Conservation (phyloP, 2,888 invertebrate genomes). For the Drosophila mimica region DNA sequence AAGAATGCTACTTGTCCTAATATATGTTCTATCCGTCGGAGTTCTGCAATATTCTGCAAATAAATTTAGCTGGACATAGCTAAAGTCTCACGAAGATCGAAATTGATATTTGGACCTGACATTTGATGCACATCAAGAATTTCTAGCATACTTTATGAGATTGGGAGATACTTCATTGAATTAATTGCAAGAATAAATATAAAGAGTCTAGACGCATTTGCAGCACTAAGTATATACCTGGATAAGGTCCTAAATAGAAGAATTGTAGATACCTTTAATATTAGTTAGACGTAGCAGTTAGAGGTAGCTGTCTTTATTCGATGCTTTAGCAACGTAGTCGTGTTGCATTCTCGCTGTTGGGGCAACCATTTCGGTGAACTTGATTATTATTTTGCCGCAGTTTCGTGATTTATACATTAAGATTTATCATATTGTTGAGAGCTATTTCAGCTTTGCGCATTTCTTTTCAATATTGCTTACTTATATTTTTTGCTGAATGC, state of each 20-base stretch:
- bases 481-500: slow-evolving; percentile 6
- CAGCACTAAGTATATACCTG: no score
- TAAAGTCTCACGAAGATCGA: neutral
- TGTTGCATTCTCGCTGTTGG: no score
- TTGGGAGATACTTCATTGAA: neutral
- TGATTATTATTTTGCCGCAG: no score
- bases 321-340: no score
- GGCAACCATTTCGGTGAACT: no score
- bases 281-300: no score
- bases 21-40: neutral
- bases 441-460: slow-evolving; percentile 22
- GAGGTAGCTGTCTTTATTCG: no score
- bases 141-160: neutral
- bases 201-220: neutral
- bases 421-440: slow-evolving; percentile 9
- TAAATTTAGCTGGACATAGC: no score
- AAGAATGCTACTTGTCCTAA: neutral
- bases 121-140: neutral
- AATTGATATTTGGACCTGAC: neutral
- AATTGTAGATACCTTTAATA: no score
- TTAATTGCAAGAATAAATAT: slow-evolving; percentile 9
- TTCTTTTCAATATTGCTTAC: neutral
- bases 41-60: no score
- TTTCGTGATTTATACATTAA: neutral
- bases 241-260: no score